phyloP scores from a whole-genome alignment of 2,797 vertebrate genomes.

The Paedocypris micromegethes region DNA sequence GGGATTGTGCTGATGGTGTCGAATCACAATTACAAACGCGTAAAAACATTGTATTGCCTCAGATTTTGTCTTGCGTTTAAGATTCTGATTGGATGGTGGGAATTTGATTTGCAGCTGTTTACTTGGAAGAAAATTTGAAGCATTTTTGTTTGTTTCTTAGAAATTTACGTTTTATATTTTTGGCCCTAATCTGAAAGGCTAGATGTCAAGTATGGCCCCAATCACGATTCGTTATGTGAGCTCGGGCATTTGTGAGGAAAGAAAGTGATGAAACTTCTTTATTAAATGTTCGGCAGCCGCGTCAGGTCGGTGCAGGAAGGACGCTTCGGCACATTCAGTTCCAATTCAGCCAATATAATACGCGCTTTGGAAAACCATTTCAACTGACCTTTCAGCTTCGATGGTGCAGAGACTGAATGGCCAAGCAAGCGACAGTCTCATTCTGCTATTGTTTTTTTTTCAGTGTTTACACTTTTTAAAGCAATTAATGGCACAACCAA shows the following conservation, averaged over 20 bases:
- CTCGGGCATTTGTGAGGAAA: background rate
- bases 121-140: no score
- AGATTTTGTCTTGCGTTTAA: no score
- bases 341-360: constrained; percentile 5
- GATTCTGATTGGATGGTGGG: background rate
- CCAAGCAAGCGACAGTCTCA: background rate
- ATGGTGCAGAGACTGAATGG: background rate
- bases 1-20: constrained; percentile 2
- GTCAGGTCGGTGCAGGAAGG: background rate
- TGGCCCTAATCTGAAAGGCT: background rate
- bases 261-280: background rate
- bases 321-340: background rate
- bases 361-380: constrained; percentile 6
- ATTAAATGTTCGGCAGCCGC: background rate
- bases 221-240: background rate
- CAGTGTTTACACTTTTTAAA: no score
- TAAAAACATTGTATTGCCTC: no score
- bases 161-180: background rate
- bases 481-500: no score
- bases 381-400: constrained; percentile 5
- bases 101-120: no score
- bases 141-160: no score
- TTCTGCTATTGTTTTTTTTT: no score
- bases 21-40: constrained; percentile 23
- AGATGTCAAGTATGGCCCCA: background rate